phyloP scores from a whole-genome alignment of 2,797 vertebrate genomes.

The Diplodus sargus region DNA sequence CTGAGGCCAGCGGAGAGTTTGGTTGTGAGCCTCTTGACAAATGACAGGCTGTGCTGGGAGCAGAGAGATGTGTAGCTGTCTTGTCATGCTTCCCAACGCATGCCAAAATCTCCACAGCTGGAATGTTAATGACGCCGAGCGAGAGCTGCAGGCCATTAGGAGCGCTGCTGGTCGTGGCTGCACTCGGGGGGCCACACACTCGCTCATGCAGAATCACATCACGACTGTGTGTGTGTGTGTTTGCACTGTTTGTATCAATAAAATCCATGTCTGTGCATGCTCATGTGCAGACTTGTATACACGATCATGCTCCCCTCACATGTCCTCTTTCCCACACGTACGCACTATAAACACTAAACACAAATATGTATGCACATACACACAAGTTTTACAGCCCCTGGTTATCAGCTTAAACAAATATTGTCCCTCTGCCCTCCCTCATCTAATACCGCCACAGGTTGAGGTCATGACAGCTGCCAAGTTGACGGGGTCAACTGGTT shows the following conservation, averaged over 20 bases:
- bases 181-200: constrained; percentile 41
- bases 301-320: neutral
- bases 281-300: neutral
- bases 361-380: constrained; percentile 32
- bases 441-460: constrained; percentile 63
- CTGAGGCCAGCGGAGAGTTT: neutral
- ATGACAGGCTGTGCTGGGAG: constrained; percentile 31
- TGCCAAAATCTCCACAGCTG: constrained; percentile 77
- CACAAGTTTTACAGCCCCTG: constrained; percentile 58
- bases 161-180: constrained; percentile 26
- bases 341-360: constrained; percentile 45
- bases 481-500: constrained; percentile 75
- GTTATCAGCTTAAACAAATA: constrained; percentile 83
- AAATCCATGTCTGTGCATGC: neutral
- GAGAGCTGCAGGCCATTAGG: constrained; percentile 66
- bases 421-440: constrained; percentile 61
- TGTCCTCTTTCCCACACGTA: constrained; percentile 9
- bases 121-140: constrained; percentile 84
- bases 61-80: constrained; percentile 70
- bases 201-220: neutral
- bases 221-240: neutral
- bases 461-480: constrained; percentile 77
- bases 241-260: neutral
- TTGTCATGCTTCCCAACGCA: constrained; percentile 75
- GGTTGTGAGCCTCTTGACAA: constrained; percentile 3